Evolutionary conservation across 2,888 invertebrate genomes (phyloP), one percentile per base, ranked within the genome.

Genomic region (Chalcis sispes): DNA sequence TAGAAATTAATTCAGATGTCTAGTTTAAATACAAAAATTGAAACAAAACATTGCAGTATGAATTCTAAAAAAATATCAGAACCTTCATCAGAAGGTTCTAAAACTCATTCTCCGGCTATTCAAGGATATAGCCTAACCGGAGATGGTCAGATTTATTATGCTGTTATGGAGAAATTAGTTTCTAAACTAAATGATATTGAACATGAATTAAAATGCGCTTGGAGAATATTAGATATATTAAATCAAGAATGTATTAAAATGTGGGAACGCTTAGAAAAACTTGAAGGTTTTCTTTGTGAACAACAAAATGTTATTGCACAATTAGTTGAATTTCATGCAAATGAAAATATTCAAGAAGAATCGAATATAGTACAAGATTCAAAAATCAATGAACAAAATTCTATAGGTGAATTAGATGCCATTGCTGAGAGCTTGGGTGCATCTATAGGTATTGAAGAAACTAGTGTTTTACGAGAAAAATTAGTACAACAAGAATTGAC

Each of bases 231-330:
- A 72, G 97, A 97, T 86, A 91, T 97, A 67, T 92, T 97, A 40
- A 96, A 96, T 48, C 95, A 95, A 85, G 97, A 97, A 87, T 97
- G 97, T 85, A 95, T 96, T 67, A 95, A 96, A 87, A 97, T 97
- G 95, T 97, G 97, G 96, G 95, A 95, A 85, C 91, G 96, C 56
- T 90, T 97, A 77, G 97, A 97, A 85, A 95, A 96, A 88, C 90
- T 97, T 32, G 97, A 97, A 87, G 93, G 95, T 25, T 91, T 97
- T 77, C 92, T 97, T 2, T 93, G 94, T 87, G 96, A 97, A 86
- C 97, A 97, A 88, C 97, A 97, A 88, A 94, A 95, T 82, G 96
- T 97, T 54, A 96, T 97, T 83, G 93, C 95, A 66, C 96, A 96
- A 86, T 90, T 97, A 84, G 92, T 97, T 85, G 94, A 95, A 86